Percentiles rank a stretch among this genome's conserved stretches.
Conservation (phyloP, 2,797 vertebrate genomes). For the Rhincodon typus region DNA sequence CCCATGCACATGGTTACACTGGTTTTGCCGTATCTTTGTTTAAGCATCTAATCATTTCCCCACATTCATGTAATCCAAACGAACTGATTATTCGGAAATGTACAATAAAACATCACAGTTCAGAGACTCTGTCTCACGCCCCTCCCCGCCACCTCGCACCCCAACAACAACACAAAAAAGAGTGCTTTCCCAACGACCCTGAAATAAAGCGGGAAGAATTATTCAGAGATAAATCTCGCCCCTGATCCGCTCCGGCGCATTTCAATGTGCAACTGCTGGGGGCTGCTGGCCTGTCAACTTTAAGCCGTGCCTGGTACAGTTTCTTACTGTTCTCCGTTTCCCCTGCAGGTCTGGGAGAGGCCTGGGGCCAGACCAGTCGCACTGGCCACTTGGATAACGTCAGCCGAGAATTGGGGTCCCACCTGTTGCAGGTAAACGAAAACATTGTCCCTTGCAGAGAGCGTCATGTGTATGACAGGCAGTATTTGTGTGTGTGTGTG, state of each 20-base stretch:
- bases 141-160: background rate
- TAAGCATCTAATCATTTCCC: background rate
- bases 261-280: too few species aligned
- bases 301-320: background rate
- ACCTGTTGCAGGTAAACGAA: conserved; percentile 81
- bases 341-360: conserved; percentile 81
- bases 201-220: conserved; percentile 19
- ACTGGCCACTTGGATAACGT: conserved; percentile 80
- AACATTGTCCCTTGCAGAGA: background rate
- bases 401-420: conserved; percentile 83
- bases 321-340: conserved; percentile 37
- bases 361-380: conserved; percentile 88
- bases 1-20: too few species aligned
- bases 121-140: too few species aligned
- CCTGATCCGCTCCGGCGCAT: background rate
- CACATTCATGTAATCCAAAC: background rate
- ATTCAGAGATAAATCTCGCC: background rate
- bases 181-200: background rate
- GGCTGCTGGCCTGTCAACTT: too few species aligned
- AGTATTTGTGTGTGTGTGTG: background rate
- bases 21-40: background rate
- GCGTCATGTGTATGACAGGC: too few species aligned
- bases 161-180: background rate
- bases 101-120: background rate
- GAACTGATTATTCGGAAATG: background rate